Conservation (phyloP, 2,888 invertebrate genomes). For the Formica aserva region DNA sequence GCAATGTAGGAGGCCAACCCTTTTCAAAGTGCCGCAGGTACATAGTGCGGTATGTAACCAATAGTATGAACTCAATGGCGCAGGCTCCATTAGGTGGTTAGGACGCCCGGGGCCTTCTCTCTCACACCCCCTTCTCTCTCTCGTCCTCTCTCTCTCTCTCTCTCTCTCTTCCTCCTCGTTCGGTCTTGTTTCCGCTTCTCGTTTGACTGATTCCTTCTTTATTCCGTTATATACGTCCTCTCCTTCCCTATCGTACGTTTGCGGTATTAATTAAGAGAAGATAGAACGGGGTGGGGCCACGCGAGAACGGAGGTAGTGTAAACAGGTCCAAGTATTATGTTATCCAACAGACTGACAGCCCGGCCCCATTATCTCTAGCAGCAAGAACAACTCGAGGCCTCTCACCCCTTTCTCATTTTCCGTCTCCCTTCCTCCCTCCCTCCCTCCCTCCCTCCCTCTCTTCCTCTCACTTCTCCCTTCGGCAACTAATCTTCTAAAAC, state of each 20-base stretch:
- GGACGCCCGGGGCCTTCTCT: conserved; percentile 63
- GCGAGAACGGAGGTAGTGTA: conserved; percentile 74
- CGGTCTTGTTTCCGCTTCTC: conserved; percentile 19
- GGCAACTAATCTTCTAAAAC: conserved; percentile 80
- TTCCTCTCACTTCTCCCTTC: conserved; percentile 58
- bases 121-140: conserved; percentile 8
- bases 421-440: background rate
- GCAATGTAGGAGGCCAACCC: conserved; percentile 42
- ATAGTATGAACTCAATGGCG: conserved; percentile 73
- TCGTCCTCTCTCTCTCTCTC: conserved; percentile 48
- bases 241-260: conserved; percentile 69
- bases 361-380: conserved; percentile 78
- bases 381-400: conserved; percentile 76
- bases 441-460: background rate
- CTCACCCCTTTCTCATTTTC: conserved; percentile 53
- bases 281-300: conserved; percentile 67
- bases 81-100: conserved; percentile 76
- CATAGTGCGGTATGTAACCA: conserved; percentile 63
- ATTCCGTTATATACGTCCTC: conserved; percentile 39
- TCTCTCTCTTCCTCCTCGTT: background rate
- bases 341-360: conserved; percentile 80
- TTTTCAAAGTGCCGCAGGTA: conserved; percentile 46
- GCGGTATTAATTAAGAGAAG: conserved; percentile 80
- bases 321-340: conserved; percentile 81
- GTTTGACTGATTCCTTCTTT: conserved; percentile 50